Conservation (phyloP, 2,888 invertebrate genomes). For the Hypsopygia costalis region DNA sequence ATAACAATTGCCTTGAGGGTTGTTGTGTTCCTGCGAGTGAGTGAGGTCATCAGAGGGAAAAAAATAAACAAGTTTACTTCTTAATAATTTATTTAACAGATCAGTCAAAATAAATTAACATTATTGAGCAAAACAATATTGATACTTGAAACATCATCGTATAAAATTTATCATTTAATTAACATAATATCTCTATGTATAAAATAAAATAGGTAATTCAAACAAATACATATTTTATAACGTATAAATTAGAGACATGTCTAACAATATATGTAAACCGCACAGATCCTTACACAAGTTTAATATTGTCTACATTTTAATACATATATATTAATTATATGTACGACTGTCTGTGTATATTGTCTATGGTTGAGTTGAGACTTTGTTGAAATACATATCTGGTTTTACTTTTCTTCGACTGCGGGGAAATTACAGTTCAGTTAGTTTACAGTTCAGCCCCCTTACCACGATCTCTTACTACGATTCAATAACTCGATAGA, state of each 20-base stretch:
- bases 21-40: no score
- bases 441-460: no score
- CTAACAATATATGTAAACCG: conserved; percentile 25
- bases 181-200: conserved; percentile 46
- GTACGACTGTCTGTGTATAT: conserved; percentile 5
- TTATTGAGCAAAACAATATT: conserved; percentile 69
- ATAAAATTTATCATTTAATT: conserved; percentile 62
- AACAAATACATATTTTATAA: conserved; percentile 21
- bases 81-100: conserved; percentile 70
- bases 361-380: not conserved
- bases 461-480: no score
- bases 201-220: conserved; percentile 33
- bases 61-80: conserved; percentile 23
- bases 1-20: no score
- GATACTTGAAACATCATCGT: conserved; percentile 59
- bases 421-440: no score
- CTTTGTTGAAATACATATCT: no score
- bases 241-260: conserved; percentile 28
- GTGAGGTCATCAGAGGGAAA: no score
- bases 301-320: conserved; percentile 66
- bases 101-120: conserved; percentile 59
- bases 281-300: conserved; percentile 51
- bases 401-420: no score
- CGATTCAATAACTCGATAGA: no score
- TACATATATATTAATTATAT: conserved; percentile 25